These are phyloP conservation scores for Cotesia glomerata DNA, from an alignment of 1,140 invertebrate species.

Conservation along the genomic window DNA sequence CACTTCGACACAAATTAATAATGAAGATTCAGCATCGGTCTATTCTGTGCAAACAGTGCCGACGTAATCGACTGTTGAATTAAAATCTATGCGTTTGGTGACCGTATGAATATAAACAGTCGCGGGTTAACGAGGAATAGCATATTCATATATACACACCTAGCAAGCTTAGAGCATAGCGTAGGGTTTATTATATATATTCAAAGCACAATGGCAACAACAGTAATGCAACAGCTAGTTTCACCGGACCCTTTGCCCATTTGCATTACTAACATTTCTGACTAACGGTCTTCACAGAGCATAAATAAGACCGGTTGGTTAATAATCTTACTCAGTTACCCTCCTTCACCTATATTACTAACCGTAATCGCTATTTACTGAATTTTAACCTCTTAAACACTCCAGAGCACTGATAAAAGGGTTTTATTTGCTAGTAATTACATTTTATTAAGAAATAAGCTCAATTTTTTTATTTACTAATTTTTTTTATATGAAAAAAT, in stretches of 20 bases:
- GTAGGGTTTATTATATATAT: slow-evolving; percentile 24
- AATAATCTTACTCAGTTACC: slow-evolving; percentile 55
- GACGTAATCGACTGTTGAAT: slow-evolving; percentile 32
- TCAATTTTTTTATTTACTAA: too few species aligned
- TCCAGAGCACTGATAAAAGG: slow-evolving; percentile 3
- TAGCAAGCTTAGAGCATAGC: slow-evolving; percentile 20
- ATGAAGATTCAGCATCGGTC: slow-evolving; percentile 30
- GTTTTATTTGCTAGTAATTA: too few species aligned
- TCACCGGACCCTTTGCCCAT: not conserved
- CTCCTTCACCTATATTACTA: too few species aligned
- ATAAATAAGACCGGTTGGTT: slow-evolving; percentile 55
- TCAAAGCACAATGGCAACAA: not conserved
- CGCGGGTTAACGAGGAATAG: slow-evolving; percentile 30
- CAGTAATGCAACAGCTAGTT: slow-evolving; percentile 27
- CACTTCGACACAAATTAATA: slow-evolving; percentile 13
- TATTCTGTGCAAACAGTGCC: not conserved
- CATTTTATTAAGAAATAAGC: too few species aligned
- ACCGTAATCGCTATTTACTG: slow-evolving; percentile 53
- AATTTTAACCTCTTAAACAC: slow-evolving; percentile 42
- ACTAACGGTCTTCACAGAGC: slow-evolving; percentile 38
- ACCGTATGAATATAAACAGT: slow-evolving; percentile 35
- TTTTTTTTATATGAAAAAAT: too few species aligned
- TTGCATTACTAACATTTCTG: slow-evolving; percentile 24
- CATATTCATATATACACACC: not conserved
- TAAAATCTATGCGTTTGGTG: slow-evolving; percentile 30